Evolutionary conservation across 1,140 invertebrate genomes (phyloP), one percentile per base, ranked within the genome.

Genomic region (Amphibalanus amphitrite): DNA sequence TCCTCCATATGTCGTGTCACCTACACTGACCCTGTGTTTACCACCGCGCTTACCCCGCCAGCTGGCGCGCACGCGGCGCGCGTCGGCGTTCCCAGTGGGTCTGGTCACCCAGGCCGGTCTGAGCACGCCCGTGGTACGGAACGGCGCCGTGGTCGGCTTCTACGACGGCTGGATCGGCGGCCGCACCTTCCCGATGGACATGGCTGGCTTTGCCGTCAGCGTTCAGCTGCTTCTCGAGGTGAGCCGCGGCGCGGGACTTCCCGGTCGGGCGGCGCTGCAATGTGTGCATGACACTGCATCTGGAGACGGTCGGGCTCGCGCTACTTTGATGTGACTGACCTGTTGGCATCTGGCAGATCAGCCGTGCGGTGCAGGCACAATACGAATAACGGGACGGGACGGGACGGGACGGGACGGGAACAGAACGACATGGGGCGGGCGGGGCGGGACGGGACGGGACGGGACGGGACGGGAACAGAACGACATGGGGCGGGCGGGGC

Each of bases 71-170:
- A 93, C 91, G 3, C 85, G 87, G 76, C 87, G 85, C 75, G 89
- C 93, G 25, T 90, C 90, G 0, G 90, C 94, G 84, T 95, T 90
- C 83, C 92, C 92, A 0, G 92, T 95, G 20, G 92, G 90, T 26
- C 77, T 93, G 67, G 88, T 91, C 67, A 89, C 88, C 1, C 87
- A 86, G 74, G 85, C 84, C 28, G 88, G 88, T 1, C 77, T 91
- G 20, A 89, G 87, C 74, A 85, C 87, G 23, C 89, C 89, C 8
- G 83, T 90, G 10, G 83, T 91, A 15, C 82, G 82, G 26, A 83
- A 85, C 69, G 88, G 88, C 0, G 83, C 85, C 76, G 86, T 93
- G 70, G 80, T 82, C 69, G 90, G 88, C 47, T 93, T 91, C 80
- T 91, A 90, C 76, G 90, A 91, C 75, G 89, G 89, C 38, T 95